phyloP scores from a whole-genome alignment of 2,113 vertebrate species.

The Mastomys coucha region DNA sequence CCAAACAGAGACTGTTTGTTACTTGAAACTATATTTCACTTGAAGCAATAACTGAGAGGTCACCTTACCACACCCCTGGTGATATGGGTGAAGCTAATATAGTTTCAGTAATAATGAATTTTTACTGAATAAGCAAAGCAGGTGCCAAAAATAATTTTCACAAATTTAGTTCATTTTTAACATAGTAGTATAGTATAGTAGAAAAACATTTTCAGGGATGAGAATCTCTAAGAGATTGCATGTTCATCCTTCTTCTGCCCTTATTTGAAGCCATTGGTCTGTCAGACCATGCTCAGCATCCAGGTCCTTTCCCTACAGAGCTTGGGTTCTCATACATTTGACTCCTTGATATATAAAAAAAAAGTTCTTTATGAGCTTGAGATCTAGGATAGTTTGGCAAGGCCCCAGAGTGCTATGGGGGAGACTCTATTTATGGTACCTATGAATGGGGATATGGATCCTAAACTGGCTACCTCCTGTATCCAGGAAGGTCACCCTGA shows the following conservation, averaged over 20 bases:
- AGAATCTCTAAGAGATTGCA: accelerated
- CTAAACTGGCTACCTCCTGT: no score
- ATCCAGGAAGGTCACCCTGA: no score
- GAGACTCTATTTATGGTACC: no score
- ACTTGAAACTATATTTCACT: not conserved
- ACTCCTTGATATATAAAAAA: not conserved
- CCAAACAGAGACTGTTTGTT: not conserved
- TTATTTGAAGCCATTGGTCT: not conserved
- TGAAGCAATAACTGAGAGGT: not conserved
- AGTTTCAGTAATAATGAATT: not conserved
- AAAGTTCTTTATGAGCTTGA: no score
- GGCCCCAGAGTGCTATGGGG: no score
- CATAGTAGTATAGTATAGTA: not conserved
- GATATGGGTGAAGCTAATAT: not conserved
- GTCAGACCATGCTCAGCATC: no score
- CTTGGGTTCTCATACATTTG: no score
- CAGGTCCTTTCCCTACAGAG: not conserved
- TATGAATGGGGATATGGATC: no score
- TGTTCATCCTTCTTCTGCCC: not conserved
- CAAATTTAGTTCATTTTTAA: not conserved
- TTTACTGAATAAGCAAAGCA: not conserved
- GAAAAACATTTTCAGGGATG: not conserved
- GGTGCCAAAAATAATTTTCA: not conserved
- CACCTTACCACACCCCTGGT: not conserved
- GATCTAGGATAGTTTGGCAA: no score